Evolutionary conservation across 2,888 invertebrate species (phyloP).

Genomic region (Didymodactylos carnosus): DNA sequence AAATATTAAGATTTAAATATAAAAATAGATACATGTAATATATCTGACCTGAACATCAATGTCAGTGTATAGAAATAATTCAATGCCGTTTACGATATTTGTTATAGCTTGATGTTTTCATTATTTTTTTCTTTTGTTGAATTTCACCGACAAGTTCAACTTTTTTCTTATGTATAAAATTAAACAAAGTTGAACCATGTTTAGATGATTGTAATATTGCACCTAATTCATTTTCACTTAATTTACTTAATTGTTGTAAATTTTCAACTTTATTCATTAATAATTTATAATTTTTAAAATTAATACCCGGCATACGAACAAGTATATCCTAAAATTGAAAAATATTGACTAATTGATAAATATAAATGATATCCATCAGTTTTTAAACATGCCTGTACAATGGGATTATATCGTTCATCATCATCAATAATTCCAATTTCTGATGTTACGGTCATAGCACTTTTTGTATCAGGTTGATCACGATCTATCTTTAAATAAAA

Average conservation of each 20-base stretch:
- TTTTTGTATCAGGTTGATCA: conserved; percentile 54
- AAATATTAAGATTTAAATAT: no score
- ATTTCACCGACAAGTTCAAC: conserved; percentile 3
- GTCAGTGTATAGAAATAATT: no score
- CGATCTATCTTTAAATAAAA: conserved; percentile 46
- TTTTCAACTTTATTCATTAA: conserved; percentile 55
- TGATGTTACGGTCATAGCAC: conserved; percentile 50
- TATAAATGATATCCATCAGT: neutral
- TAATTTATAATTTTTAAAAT: conserved; percentile 57
- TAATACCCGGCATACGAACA: conserved; percentile 67
- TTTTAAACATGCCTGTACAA: neutral
- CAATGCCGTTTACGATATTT: no score
- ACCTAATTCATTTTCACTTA: conserved; percentile 46
- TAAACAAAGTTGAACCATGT: conserved; percentile 29
- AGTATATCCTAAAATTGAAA: conserved; percentile 45
- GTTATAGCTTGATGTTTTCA: no score
- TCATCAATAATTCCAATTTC: conserved; percentile 35
- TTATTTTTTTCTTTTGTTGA: neutral
- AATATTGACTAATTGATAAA: neutral
- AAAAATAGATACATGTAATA: no score
- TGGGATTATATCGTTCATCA: conserved; percentile 7
- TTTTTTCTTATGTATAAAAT: conserved; percentile 26
- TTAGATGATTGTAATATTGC: conserved; percentile 46
- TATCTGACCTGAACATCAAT: no score
- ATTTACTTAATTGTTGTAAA: conserved; percentile 39